Evolutionary conservation across 2,113 vertebrate genomes (phyloP).

Genomic region (Lagopus muta): DNA sequence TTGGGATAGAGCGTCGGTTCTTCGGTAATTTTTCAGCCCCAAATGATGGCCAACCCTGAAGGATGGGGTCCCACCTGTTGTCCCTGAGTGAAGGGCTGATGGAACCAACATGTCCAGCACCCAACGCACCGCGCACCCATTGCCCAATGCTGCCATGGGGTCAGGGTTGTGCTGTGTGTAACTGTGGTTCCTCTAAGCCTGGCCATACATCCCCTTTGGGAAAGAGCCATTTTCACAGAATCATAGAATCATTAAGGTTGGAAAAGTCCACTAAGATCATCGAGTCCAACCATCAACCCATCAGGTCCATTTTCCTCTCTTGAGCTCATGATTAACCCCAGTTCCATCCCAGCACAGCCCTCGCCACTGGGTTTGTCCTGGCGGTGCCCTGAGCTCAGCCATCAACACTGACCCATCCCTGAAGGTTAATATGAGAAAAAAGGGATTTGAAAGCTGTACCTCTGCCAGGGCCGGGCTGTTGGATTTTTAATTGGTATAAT

Average conservation of each 20-base stretch:
- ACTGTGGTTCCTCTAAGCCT: neutral
- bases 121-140: accelerated
- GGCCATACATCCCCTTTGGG: neutral
- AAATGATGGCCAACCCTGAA: accelerated
- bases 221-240: neutral
- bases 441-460: neutral
- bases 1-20: neutral
- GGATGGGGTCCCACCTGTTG: accelerated
- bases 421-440: neutral
- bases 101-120: too few relatives aligned
- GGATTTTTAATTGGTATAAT: neutral
- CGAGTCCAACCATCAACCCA: too few relatives aligned
- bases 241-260: too few relatives aligned
- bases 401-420: accelerated
- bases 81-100: accelerated
- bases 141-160: neutral
- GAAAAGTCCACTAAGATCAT: too few relatives aligned
- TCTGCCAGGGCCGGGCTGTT: accelerated
- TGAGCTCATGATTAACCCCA: neutral
- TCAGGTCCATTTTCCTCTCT: neutral
- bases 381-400: accelerated
- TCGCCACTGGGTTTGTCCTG: neutral
- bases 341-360: accelerated
- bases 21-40: neutral
- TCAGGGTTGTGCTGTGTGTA: neutral